Evolutionary conservation across 2,797 vertebrate species (phyloP).

Genomic region (Euphonia xanthogaster): DNA sequence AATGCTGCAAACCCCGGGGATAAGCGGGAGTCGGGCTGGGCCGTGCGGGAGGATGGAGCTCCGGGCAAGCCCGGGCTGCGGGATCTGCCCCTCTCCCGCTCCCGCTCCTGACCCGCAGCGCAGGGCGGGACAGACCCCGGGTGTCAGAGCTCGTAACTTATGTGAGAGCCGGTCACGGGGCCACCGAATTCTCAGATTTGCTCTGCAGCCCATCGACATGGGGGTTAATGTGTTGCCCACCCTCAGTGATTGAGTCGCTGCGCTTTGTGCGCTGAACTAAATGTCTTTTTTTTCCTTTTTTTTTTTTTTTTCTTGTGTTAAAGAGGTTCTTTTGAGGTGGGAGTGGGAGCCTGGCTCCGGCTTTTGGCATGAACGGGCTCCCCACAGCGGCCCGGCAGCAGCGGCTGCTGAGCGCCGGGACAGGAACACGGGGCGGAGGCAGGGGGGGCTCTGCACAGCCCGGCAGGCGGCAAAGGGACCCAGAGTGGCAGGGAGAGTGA

Average conservation of each 20-base stretch:
- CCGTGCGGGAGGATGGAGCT: accelerated
- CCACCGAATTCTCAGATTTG: not conserved
- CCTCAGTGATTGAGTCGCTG: not conserved
- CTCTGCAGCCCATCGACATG: not conserved
- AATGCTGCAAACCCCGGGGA: not conserved
- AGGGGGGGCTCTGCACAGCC: not conserved
- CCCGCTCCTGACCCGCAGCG: not conserved
- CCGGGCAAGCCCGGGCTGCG: not conserved
- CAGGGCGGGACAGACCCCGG: not conserved
- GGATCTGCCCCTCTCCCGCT: accelerated
- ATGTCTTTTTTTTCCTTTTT: accelerated
- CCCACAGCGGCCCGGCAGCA: not conserved
- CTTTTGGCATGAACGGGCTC: not conserved
- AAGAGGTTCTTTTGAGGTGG: not conserved
- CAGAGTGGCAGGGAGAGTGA: not conserved
- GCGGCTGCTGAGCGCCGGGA: not conserved
- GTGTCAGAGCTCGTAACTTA: not conserved
- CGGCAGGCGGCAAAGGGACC: not conserved
- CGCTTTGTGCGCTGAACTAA: not conserved
- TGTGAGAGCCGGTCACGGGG: not conserved
- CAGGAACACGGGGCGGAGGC: accelerated
- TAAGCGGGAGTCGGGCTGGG: accelerated
- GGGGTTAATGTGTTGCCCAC: not conserved
- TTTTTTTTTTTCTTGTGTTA: not conserved
- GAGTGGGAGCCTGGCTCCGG: not conserved